These are phyloP conservation scores for Syngnathus rostellatus DNA, from an alignment of 2,797 vertebrate species.

Conservation along the genomic window DNA sequence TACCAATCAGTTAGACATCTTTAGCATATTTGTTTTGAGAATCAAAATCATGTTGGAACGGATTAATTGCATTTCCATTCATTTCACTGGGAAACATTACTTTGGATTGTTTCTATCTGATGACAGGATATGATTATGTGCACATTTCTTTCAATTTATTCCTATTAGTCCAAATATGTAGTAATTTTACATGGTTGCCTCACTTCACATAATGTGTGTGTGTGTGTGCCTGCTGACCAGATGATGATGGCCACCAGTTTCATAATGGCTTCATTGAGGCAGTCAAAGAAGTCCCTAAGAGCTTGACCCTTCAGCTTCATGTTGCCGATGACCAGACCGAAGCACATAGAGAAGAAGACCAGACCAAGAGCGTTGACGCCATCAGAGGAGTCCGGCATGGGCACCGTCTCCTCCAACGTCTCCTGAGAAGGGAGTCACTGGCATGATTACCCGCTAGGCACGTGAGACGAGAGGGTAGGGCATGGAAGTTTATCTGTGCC, in stretches of 20 bases:
- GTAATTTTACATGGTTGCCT: not conserved
- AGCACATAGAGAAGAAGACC: slow-evolving; percentile 93
- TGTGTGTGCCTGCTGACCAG: slow-evolving; percentile 75
- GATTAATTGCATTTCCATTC: too few relatives aligned
- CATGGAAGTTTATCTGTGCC: too few relatives aligned
- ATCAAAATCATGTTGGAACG: too few relatives aligned
- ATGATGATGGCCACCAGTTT: slow-evolving; percentile 90
- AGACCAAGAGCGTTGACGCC: slow-evolving; percentile 92
- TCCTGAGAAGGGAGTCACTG: slow-evolving; percentile 56
- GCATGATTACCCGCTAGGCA: not conserved
- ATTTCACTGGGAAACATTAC: too few relatives aligned
- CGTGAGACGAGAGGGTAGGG: not conserved
- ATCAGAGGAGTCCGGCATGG: slow-evolving; percentile 77
- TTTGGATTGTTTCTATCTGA: too few relatives aligned
- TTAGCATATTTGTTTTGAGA: too few relatives aligned
- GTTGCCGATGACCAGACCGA: slow-evolving; percentile 88
- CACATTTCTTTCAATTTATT: too few relatives aligned
- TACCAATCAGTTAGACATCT: too few relatives aligned
- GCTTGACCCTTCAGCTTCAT: slow-evolving; percentile 89
- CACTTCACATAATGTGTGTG: not conserved
- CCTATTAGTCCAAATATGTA: not conserved
- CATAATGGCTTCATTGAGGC: slow-evolving; percentile 95
- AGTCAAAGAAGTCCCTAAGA: slow-evolving; percentile 84
- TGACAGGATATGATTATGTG: too few relatives aligned
- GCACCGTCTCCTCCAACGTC: slow-evolving; percentile 80